Evolutionary conservation across 2,113 vertebrate species (phyloP).

Genomic region (Cinclus cinclus): DNA sequence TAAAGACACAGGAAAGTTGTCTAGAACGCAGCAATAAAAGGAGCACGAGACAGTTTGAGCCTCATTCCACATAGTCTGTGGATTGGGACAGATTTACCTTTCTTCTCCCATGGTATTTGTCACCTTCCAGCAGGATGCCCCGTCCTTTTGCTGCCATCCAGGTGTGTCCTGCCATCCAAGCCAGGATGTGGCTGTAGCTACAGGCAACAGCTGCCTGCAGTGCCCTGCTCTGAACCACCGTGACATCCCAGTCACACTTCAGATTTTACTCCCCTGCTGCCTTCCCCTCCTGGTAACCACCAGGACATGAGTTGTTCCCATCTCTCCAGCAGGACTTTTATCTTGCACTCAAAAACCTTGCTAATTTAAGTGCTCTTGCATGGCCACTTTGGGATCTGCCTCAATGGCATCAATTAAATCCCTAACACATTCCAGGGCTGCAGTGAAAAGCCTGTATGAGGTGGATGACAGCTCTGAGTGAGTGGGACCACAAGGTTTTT

Average conservation of each 20-base stretch:
- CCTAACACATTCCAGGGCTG: neutral
- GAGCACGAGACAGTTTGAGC: accelerated
- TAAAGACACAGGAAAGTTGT: neutral
- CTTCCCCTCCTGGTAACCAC: neutral
- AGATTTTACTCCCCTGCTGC: neutral
- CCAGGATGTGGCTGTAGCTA: neutral
- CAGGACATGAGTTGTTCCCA: neutral
- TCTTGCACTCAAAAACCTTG: neutral
- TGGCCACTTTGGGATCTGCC: neutral
- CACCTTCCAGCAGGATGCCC: neutral
- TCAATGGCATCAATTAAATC: neutral
- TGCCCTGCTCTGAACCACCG: accelerated
- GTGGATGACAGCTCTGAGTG: neutral
- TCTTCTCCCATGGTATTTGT: neutral
- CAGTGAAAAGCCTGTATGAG: neutral
- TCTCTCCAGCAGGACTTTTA: neutral
- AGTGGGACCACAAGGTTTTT: neutral
- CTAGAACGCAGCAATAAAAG: neutral
- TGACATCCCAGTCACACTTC: neutral
- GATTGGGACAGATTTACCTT: neutral
- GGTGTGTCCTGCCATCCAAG: neutral
- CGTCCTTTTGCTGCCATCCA: neutral
- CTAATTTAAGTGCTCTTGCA: neutral
- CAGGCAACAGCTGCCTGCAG: neutral
- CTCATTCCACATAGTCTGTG: accelerated